Evolutionary conservation across 1,140 invertebrate species (phyloP).

Genomic region (Cotesia glomerata): DNA sequence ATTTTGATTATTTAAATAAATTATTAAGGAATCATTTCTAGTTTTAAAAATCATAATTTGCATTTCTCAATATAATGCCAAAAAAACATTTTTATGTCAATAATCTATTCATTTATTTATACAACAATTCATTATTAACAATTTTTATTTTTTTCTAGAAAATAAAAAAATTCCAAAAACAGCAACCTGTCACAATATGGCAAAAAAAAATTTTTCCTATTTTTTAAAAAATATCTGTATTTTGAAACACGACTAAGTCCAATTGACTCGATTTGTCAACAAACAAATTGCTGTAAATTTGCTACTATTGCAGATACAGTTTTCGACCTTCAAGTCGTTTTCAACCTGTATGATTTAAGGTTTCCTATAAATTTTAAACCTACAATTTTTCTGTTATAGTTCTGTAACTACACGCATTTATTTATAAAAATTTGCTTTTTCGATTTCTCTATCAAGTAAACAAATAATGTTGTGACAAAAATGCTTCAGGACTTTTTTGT

Average conservation of each 20-base stretch:
- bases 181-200: not conserved
- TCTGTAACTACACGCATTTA: too few relatives aligned
- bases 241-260: not conserved
- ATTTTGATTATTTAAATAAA: not conserved
- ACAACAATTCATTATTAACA: not conserved
- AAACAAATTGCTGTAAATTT: slow-evolving; percentile 1
- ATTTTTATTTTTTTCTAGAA: not conserved
- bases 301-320: not conserved
- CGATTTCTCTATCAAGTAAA: too few relatives aligned
- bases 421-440: too few relatives aligned
- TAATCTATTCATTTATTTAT: not conserved
- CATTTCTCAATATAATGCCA: not conserved
- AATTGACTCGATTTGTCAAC: not conserved
- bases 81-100: not conserved
- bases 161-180: not conserved
- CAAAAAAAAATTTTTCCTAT: not conserved
- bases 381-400: not conserved
- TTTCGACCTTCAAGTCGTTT: not conserved
- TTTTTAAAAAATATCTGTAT: not conserved
- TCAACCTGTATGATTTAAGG: not conserved
- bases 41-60: not conserved
- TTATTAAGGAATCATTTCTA: too few relatives aligned
- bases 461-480: too few relatives aligned
- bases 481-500: too few relatives aligned
- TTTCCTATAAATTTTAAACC: not conserved